Base-by-base conservation (phyloP, 2,113 vertebrate genomes). In the Oenanthe melanoleuca region DNA sequence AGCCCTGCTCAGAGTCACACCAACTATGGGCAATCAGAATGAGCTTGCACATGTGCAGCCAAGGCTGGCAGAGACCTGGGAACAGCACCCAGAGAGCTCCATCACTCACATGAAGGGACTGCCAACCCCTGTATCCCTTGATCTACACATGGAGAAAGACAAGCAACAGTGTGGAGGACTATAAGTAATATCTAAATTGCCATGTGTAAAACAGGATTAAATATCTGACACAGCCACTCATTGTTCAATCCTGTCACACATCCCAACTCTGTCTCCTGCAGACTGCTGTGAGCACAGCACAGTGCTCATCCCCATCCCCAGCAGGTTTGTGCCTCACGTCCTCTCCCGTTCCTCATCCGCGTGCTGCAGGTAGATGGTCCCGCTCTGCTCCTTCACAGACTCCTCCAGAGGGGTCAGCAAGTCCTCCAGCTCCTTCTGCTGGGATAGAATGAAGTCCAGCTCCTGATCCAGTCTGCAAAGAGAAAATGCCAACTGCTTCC, bases 371-470 rank as follows among this genome's bases (percentile, higher is more conserved):
- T 99, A 99, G 94, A 99, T 99, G 63, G 99, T 99, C n/a, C 99
- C 99, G 0, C 98, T 99, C 96, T 99, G 99, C 70, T 99, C 99
- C 86, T 99, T 99, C 82, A 99, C 99, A 0, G 99, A 99, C 90
- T 99, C 99, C 94, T 99, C 99, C 33, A 99, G 97, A 0, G 99
- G 99, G 53, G 97, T 98, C 53, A 99, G 95, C 88, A 99, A 95
- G 93, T 99, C 99, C 89, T 99, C 99, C 94, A 99, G 98, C 97
- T 99, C 99, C 65, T 99, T 99, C 97, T 99, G 99, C 93, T 99
- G 99, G 1, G 99, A 99, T 72, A 99, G 96, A 96, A 99, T 99
- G 96, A 99, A 99, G 84, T 99, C 99, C 10, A 99, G 98, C 33
- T 99, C 99, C 97, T 99, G 99, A 97, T 99, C 99, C 89, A 99